Evolutionary conservation across 2,797 vertebrate species (phyloP), one percentile per base, ranked within the genome.

Genomic region (Anniella stebbinsi): DNA sequence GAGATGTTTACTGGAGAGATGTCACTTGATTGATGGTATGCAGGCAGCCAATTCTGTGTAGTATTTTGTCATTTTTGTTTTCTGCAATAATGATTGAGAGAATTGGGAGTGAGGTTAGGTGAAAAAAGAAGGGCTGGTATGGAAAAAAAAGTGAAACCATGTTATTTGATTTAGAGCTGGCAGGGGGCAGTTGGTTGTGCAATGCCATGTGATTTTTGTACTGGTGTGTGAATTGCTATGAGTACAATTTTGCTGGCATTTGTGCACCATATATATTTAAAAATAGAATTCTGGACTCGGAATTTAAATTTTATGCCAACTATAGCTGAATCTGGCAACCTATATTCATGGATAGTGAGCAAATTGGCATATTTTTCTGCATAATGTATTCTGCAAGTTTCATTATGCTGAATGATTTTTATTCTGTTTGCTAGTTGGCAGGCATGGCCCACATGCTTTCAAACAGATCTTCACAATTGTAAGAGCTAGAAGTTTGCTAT

Each of bases 351-450:
- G 18, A 85, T 23, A 2, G 2, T 30, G 36, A 57, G 41, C 70
- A 89, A 77, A 66, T 66, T 5, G 33, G 41, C 30, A 78, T 36
- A 36, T 38, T 67, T 66, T 7, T 30, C 57, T 83, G 23, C 33
- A 75, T 75, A 63, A 28, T 83, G 38, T 38, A 38, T 86, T 83
- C 51, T 63, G 13, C 54, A 77, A 33, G n/a, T 85, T 72, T 78
- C 33, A 75, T 60, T 66, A 84, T 77, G 25, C 23, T 54, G 30
- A 67, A 84, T 89, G 48, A 38, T 78, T 57, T 87, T 89, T n/a
- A 9, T n/a, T 23, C 25, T 69, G 45, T 85, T 69, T 85, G 51
- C 63, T 69, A 41, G 48, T 89, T 75, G 84, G 54, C 33, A 45
- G 33, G 5, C 28, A 63, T 83, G 33, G 18, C 80, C 30, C 54